Conservation (phyloP, 1,140 invertebrate species). For the Eriosoma lanigerum region DNA sequence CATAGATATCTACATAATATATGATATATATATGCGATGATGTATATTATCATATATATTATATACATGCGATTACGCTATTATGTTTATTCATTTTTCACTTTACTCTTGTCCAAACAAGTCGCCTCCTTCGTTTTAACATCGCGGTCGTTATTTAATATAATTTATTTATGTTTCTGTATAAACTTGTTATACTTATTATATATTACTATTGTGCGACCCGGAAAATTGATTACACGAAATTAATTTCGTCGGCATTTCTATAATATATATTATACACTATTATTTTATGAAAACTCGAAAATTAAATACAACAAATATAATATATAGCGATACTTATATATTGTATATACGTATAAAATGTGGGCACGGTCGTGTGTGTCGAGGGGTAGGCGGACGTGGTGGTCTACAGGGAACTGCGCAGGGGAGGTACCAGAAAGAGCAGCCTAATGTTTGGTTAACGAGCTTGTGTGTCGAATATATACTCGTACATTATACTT, state of each 20-base stretch:
- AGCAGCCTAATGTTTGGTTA: conserved; percentile 48
- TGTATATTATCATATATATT: conserved; percentile 13
- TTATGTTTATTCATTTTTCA: conserved; percentile 16
- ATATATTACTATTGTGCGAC: not conserved
- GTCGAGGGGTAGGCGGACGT: not conserved
- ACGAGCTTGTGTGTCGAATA: conserved; percentile 24
- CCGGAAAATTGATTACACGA: conserved; percentile 44
- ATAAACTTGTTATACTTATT: not conserved
- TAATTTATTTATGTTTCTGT: not conserved
- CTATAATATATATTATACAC: not conserved
- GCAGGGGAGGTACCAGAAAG: conserved; percentile 16
- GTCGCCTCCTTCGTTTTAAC: not conserved
- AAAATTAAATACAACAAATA: conserved; percentile 46
- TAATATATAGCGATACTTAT: not conserved
- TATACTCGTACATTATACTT: not conserved
- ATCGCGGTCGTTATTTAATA: not conserved
- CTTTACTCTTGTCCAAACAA: conserved; percentile 7
- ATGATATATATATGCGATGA: not conserved
- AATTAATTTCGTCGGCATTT: conserved; percentile 24
- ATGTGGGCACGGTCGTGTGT: not conserved
- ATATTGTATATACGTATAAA: not conserved
- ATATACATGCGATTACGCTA: not conserved
- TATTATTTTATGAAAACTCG: conserved; percentile 6
- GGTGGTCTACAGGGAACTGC: not conserved
- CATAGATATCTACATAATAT: not conserved